Conservation (phyloP, 2,888 invertebrate species). For the Zaprionus lineosus region DNA sequence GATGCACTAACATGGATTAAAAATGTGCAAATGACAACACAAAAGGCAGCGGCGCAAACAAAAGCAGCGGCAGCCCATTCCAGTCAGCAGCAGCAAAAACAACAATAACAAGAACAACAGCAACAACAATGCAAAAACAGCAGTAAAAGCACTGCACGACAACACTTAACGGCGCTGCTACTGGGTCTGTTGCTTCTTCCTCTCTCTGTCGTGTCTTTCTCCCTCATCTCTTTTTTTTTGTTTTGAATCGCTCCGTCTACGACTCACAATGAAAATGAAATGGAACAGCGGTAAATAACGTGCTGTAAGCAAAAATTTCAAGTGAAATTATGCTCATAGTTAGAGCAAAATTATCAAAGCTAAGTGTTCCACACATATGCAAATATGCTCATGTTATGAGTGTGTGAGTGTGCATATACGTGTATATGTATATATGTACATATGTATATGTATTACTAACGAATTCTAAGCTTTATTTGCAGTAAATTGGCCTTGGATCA, state of each 20-base stretch:
- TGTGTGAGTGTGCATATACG: background rate
- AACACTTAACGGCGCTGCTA: too few relatives aligned
- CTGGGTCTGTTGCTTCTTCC: conserved; percentile 2
- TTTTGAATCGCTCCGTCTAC: conserved; percentile 8
- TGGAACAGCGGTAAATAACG: conserved; percentile 45
- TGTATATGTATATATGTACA: background rate
- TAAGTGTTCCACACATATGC: background rate
- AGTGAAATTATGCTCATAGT: conserved; percentile 36
- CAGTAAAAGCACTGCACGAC: too few relatives aligned
- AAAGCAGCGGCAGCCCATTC: conserved; percentile 21
- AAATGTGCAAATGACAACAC: conserved; percentile 40
- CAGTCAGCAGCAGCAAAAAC: conserved; percentile 10
- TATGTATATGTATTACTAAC: conserved; percentile 12
- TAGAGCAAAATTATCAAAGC: conserved; percentile 18
- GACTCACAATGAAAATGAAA: conserved; percentile 36
- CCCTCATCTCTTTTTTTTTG: too few relatives aligned
- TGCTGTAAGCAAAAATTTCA: conserved; percentile 26
- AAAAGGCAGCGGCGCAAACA: conserved; percentile 32
- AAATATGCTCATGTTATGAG: background rate
- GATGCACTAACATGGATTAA: conserved; percentile 62
- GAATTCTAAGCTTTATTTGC: conserved; percentile 19
- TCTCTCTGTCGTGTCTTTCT: conserved; percentile 3
- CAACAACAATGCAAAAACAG: conserved; percentile 7
- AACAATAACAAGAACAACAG: conserved; percentile 25
- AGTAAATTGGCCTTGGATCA: conserved; percentile 29